A percentile compares a stretch with the other conserved stretches of the same genome.
These are phyloP conservation scores for Aphelenchoides besseyi DNA, from an alignment of 1,140 invertebrate genomes.

Conservation along the genomic window DNA sequence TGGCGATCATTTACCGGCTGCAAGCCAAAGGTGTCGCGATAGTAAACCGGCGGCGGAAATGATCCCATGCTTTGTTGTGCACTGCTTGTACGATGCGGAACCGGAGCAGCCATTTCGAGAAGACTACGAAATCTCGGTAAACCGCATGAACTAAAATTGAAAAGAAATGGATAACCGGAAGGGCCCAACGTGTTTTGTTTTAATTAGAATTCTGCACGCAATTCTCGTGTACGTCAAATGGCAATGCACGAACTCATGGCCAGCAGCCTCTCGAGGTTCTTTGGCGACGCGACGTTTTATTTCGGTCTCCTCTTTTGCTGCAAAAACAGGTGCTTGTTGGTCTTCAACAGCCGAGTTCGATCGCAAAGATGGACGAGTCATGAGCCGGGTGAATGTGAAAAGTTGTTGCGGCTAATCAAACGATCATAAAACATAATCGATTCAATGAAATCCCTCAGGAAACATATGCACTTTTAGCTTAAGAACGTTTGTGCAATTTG, in stretches of 20 bases:
- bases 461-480: conserved; percentile 75
- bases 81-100: conserved; percentile 34
- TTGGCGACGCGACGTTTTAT: too few species aligned
- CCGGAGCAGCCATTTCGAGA: conserved; percentile 28
- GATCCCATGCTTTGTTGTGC: conserved; percentile 50
- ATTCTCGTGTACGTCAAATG: too few species aligned
- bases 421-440: too few species aligned
- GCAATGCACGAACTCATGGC: too few species aligned
- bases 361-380: too few species aligned
- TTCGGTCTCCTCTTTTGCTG: too few species aligned
- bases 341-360: too few species aligned
- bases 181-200: neutral
- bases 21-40: conserved; percentile 58
- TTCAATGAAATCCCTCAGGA: conserved; percentile 30
- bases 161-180: neutral
- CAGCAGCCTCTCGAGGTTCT: too few species aligned
- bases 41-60: conserved; percentile 59
- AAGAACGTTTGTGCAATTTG: conserved; percentile 65
- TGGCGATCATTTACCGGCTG: conserved; percentile 32
- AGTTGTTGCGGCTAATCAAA: too few species aligned
- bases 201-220: neutral
- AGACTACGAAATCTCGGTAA: conserved; percentile 12
- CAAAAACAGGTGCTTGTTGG: too few species aligned
- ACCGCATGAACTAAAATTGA: too few species aligned
- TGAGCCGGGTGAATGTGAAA: too few species aligned